Evolutionary conservation across 2,797 vertebrate species (phyloP).

Genomic region (Anisognathus igniventris): DNA sequence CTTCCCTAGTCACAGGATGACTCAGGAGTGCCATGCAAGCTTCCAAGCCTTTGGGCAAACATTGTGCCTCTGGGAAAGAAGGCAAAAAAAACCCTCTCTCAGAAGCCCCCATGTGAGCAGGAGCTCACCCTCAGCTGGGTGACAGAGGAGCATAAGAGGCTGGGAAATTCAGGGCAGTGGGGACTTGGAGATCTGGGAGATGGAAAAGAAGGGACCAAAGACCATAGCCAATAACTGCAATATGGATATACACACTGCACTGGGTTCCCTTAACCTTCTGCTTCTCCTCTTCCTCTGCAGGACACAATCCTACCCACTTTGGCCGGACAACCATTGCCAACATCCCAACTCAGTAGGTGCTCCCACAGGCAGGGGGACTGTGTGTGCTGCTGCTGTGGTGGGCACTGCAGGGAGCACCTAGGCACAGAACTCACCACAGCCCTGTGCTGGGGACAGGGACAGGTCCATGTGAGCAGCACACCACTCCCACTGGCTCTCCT

Average conservation of each 20-base stretch:
- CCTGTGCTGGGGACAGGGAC: background rate
- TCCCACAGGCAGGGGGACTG: background rate
- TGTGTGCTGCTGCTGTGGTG: background rate
- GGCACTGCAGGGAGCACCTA: background rate
- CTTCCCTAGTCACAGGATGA: background rate
- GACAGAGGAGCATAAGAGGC: background rate
- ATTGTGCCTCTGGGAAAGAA: background rate
- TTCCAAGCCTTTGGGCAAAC: background rate
- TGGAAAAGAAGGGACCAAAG: background rate
- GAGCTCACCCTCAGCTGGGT: background rate
- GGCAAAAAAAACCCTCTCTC: background rate
- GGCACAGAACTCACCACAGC: background rate
- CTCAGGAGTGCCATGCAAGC: background rate
- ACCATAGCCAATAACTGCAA: background rate
- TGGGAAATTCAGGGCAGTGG: background rate
- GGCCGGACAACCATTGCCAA: slow-evolving; percentile 93
- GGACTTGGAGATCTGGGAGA: background rate
- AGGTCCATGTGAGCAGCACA: background rate
- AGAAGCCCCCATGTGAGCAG: background rate
- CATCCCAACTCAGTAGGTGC: slow-evolving; percentile 87
- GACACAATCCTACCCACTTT: slow-evolving; percentile 87
- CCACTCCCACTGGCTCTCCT: accelerated
- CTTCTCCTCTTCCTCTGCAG: slow-evolving; percentile 73
- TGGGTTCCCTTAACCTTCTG: background rate
- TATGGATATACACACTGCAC: accelerated